Evolutionary conservation across 2,888 invertebrate species (phyloP).

Genomic region (Drosophila borborema): DNA sequence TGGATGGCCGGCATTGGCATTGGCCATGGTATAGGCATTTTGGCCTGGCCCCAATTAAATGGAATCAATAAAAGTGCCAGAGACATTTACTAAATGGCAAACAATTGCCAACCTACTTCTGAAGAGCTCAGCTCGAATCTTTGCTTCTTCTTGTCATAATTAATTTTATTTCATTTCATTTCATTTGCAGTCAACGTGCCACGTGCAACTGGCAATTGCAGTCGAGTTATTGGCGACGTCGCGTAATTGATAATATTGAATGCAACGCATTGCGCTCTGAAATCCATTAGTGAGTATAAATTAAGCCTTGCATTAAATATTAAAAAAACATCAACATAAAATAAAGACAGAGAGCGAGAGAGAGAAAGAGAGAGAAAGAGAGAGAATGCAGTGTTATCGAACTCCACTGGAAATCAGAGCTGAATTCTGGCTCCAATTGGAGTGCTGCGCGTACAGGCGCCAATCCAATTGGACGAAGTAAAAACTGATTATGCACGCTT

Average conservation of each 20-base stretch:
- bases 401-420: conserved; percentile 27
- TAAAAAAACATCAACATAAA: conserved; percentile 53
- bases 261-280: conserved; percentile 51
- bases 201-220: conserved; percentile 14
- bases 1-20: not conserved
- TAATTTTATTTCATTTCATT: conserved; percentile 59
- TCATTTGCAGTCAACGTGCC: conserved; percentile 10
- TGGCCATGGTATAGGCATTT: too few relatives aligned
- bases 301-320: conserved; percentile 76
- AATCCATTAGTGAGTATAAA: conserved; percentile 80
- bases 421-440: not conserved
- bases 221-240: conserved; percentile 39
- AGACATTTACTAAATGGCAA: conserved; percentile 7
- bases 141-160: conserved; percentile 66
- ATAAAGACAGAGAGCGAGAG: not conserved
- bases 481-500: conserved; percentile 57
- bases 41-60: conserved; percentile 12
- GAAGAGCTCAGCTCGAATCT: conserved; percentile 11
- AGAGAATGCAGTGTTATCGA: not conserved
- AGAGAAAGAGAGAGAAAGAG: too few relatives aligned
- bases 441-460: not conserved
- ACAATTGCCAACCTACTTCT: not conserved
- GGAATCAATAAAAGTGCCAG: not conserved
- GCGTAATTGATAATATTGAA: conserved; percentile 77
- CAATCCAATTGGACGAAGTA: conserved; percentile 53